A percentile compares a stretch with the other conserved stretches of the same genome.
Evolutionary conservation across 2,888 invertebrate species (phyloP).

Genomic region (Xestoiulus laeticollis): DNA sequence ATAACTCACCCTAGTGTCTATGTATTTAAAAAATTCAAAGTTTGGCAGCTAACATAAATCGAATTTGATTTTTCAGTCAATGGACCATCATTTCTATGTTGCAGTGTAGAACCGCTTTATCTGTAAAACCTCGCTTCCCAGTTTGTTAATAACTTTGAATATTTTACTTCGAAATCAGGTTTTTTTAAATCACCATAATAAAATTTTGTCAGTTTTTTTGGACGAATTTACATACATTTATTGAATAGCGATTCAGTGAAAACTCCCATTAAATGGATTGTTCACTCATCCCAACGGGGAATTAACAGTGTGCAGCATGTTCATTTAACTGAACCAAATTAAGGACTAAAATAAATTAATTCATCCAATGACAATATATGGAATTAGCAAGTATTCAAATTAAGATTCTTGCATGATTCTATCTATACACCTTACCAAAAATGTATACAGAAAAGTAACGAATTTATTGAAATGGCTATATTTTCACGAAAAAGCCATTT

Average conservation of each 20-base stretch:
- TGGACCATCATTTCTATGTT: background rate
- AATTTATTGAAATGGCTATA: too few species aligned
- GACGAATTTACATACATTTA: background rate
- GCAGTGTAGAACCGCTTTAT: background rate
- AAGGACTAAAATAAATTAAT: too few species aligned
- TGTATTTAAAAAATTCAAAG: background rate
- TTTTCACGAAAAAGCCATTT: too few species aligned
- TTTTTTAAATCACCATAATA: background rate
- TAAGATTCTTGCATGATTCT: too few species aligned
- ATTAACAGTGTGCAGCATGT: too few species aligned
- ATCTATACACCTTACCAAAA: too few species aligned
- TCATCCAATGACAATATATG: too few species aligned
- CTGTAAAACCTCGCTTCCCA: background rate
- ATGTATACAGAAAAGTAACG: too few species aligned
- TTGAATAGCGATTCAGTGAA: background rate
- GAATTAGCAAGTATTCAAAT: too few species aligned
- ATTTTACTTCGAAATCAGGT: constrained; percentile 1
- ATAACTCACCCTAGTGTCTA: background rate
- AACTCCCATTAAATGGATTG: background rate
- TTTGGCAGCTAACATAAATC: background rate
- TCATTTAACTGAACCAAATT: too few species aligned
- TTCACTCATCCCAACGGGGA: too few species aligned
- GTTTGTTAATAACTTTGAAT: background rate
- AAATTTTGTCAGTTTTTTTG: background rate
- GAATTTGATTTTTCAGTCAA: background rate